These are phyloP conservation scores for Rhineura floridana DNA, from an alignment of 2,113 vertebrate genomes.

Conservation along the genomic window DNA sequence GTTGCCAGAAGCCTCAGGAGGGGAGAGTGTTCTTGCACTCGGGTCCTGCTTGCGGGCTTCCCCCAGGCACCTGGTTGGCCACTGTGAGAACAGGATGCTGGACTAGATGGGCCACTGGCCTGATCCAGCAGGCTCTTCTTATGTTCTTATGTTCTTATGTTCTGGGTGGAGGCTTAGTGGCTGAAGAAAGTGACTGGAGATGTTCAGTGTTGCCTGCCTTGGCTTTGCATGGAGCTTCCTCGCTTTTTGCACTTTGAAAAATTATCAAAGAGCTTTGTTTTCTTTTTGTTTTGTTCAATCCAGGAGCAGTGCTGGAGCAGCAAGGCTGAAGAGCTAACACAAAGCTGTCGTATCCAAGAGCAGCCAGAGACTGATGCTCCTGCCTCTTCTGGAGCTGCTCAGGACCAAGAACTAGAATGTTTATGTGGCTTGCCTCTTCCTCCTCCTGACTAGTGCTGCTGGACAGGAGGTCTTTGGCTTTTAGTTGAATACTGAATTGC, in stretches of 20 bases:
- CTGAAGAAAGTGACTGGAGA: not conserved
- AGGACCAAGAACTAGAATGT: not conserved
- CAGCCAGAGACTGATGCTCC: not conserved
- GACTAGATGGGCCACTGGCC: too few relatives aligned
- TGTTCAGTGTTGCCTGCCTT: not conserved
- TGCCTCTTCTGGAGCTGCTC: too few relatives aligned
- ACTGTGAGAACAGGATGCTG: too few relatives aligned
- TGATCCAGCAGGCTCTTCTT: too few relatives aligned
- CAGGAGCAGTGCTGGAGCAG: not conserved
- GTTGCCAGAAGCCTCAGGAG: too few relatives aligned
- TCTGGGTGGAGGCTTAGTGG: not conserved
- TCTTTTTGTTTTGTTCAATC: not conserved
- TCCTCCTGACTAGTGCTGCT: not conserved
- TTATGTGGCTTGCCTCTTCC: not conserved
- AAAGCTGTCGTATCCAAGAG: not conserved
- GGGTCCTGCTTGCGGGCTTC: too few relatives aligned
- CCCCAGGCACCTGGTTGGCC: too few relatives aligned
- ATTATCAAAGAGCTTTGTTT: not conserved
- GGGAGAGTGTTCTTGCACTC: too few relatives aligned
- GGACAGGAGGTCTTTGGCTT: not conserved
- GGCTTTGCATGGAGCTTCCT: not conserved
- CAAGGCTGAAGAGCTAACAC: not conserved
- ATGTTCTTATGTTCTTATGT: too few relatives aligned
- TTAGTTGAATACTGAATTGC: not conserved
- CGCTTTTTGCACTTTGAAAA: not conserved